Evolutionary conservation across 2,888 invertebrate species (phyloP).

Genomic region (Laspeyria flexula): DNA sequence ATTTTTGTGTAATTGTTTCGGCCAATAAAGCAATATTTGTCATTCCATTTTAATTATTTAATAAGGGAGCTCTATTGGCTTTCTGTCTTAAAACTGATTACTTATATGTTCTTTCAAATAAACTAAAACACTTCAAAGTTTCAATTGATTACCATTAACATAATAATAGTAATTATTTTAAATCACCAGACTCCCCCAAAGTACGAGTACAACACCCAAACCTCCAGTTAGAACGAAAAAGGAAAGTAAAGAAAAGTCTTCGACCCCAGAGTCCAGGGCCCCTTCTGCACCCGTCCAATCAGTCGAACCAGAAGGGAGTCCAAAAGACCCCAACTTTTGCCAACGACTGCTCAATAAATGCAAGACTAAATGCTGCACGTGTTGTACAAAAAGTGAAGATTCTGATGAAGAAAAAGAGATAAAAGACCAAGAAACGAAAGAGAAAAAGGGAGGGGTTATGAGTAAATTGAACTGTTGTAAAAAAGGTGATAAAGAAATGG

Average conservation of each 20-base stretch:
- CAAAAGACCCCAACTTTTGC: slow-evolving; percentile 70
- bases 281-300: slow-evolving; percentile 35
- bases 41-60: too few species aligned
- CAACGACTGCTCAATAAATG: slow-evolving; percentile 73
- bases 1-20: too few species aligned
- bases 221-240: slow-evolving; percentile 72
- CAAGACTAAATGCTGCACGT: slow-evolving; percentile 78
- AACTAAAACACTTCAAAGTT: too few species aligned
- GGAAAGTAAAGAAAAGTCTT: slow-evolving; percentile 55
- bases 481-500: slow-evolving; percentile 64
- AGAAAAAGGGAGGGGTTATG: slow-evolving; percentile 59
- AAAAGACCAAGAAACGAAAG: slow-evolving; percentile 26
- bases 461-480: slow-evolving; percentile 71
- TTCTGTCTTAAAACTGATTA: too few species aligned
- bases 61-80: too few species aligned
- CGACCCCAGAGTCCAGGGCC: slow-evolving; percentile 35
- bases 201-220: slow-evolving; percentile 78
- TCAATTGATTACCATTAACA: too few species aligned
- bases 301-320: slow-evolving; percentile 33
- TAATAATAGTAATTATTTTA: too few species aligned
- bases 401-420: slow-evolving; percentile 51
- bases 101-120: too few species aligned
- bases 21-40: too few species aligned
- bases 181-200: slow-evolving; percentile 74
- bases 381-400: slow-evolving; percentile 69